Conservation (phyloP, 2,888 invertebrate species). For the Netelia melanura region DNA sequence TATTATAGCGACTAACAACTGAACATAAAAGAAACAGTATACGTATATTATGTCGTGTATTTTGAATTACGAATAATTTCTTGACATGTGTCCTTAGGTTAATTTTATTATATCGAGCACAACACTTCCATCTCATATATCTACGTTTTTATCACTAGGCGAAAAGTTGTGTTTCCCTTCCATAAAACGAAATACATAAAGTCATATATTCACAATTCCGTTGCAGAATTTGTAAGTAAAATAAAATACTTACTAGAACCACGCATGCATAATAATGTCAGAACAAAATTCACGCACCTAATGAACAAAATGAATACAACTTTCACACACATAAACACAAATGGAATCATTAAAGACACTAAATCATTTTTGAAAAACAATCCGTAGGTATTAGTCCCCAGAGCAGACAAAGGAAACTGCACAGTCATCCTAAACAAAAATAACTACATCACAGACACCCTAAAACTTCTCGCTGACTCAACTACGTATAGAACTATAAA, state of each 20-base stretch:
- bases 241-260: background rate
- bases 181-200: background rate
- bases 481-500: background rate
- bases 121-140: too few relatives aligned
- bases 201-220: background rate
- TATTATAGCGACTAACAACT: too few relatives aligned
- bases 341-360: conserved; percentile 16
- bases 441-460: conserved; percentile 1
- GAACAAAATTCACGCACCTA: conserved; percentile 7
- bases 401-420: conserved; percentile 30
- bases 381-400: background rate
- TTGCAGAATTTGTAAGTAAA: background rate
- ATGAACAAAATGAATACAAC: background rate
- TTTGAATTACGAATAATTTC: too few relatives aligned
- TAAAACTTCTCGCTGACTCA: background rate
- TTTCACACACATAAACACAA: background rate
- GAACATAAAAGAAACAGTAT: too few relatives aligned
- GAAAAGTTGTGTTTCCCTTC: too few relatives aligned
- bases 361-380: background rate
- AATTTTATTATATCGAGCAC: too few relatives aligned
- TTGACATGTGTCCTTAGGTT: too few relatives aligned
- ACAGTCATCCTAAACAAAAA: too few relatives aligned
- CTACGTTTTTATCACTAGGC: too few relatives aligned
- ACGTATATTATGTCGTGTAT: too few relatives aligned
- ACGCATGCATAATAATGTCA: background rate